Evolutionary conservation across 2,888 invertebrate genomes (phyloP).

Genomic region (Nineta flava): DNA sequence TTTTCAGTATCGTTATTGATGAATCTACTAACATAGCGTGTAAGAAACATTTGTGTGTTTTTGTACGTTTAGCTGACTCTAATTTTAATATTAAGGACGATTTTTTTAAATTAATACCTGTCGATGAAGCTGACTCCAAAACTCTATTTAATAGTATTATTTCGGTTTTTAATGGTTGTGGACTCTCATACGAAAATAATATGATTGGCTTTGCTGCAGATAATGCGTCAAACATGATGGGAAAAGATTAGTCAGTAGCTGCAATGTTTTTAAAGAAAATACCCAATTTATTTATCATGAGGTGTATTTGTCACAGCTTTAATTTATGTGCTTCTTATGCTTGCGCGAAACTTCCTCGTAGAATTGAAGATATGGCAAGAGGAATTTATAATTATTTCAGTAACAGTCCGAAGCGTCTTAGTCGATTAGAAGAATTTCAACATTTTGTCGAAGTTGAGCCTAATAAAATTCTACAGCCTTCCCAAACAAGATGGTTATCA

Average conservation of each 20-base stretch:
- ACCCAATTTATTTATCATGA: constrained; percentile 17
- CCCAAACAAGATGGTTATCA: constrained; percentile 12
- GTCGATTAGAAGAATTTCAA: constrained; percentile 16
- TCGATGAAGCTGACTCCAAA: no score
- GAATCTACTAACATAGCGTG: constrained; percentile 10
- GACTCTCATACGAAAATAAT: constrained; percentile 16
- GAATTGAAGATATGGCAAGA: constrained; percentile 11
- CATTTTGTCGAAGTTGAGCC: constrained; percentile 14
- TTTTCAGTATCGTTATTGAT: constrained; percentile 10
- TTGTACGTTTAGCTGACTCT: constrained; percentile 10
- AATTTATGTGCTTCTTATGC: constrained; percentile 4
- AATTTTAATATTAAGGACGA: no score
- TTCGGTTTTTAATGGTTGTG: no score
- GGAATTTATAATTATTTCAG: constrained; percentile 18
- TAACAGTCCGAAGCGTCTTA: constrained; percentile 16
- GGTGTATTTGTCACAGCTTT: constrained; percentile 17
- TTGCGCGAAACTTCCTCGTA: neutral
- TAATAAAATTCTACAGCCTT: no score
- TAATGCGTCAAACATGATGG: constrained; percentile 21
- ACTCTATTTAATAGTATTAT: no score
- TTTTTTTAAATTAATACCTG: constrained; percentile 11
- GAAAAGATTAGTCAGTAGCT: constrained; percentile 16
- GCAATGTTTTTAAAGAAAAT: constrained; percentile 16
- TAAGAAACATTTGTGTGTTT: constrained; percentile 10
- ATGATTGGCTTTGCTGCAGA: constrained; percentile 21